Conservation (phyloP, 2,888 invertebrate genomes). For the Nezara viridula region DNA sequence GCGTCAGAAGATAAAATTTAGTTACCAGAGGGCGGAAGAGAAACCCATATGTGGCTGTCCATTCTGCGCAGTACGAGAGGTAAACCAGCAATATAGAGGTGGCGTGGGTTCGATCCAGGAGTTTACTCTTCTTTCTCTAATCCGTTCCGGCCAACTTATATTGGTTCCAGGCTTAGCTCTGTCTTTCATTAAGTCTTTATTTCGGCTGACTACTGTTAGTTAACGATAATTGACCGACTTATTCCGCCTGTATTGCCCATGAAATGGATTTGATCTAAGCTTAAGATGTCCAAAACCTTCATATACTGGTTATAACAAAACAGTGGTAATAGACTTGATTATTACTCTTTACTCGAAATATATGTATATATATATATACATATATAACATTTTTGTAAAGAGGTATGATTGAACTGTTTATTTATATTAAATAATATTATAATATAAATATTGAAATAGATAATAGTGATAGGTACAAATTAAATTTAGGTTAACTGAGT, state of each 20-base stretch:
- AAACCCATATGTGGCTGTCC: background rate
- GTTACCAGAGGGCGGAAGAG: background rate
- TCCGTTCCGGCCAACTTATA: background rate
- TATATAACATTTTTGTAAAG: no score
- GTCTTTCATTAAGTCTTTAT: slow-evolving; percentile 23
- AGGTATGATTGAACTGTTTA: no score
- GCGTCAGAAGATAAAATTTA: background rate
- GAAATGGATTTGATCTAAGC: background rate
- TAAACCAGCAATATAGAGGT: background rate
- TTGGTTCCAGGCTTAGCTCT: background rate
- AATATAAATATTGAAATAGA: no score
- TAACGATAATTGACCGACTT: background rate
- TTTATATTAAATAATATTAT: no score
- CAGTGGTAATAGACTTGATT: no score
- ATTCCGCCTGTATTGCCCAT: background rate
- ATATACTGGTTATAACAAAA: no score
- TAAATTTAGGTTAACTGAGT: no score
- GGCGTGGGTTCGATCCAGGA: background rate
- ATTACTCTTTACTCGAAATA: no score
- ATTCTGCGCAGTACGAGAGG: background rate
- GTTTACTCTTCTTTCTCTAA: background rate
- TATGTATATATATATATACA: no score
- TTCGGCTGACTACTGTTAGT: background rate
- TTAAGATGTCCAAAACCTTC: background rate
- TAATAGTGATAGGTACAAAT: no score